Conservation (phyloP, 1,140 invertebrate genomes). For the Portunus trituberculatus region DNA sequence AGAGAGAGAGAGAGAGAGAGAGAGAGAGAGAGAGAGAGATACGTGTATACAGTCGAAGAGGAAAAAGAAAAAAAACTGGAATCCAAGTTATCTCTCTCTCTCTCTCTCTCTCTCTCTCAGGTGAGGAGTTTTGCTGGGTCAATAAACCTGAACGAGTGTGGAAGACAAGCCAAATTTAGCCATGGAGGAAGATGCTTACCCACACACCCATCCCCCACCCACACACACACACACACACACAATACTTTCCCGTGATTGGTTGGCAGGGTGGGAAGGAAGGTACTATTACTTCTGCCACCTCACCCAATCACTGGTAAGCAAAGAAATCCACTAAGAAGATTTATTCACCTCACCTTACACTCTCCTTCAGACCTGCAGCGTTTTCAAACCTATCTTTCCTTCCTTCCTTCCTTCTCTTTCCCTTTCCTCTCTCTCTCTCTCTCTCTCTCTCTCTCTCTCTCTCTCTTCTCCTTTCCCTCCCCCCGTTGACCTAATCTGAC, state of each 20-base stretch:
- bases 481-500: neutral
- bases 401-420: neutral
- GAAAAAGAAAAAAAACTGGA: neutral
- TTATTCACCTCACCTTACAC: no score
- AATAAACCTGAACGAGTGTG: neutral
- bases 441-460: neutral
- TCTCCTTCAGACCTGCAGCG: no score
- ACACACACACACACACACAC: constrained; percentile 49
- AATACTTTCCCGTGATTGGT: neutral
- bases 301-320: no score
- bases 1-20: neutral
- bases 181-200: neutral
- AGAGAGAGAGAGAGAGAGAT: constrained; percentile 13
- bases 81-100: neutral
- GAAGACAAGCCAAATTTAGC: neutral
- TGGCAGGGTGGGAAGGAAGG: no score
- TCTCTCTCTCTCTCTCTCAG: neutral
- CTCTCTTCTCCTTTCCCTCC: neutral
- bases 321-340: no score
- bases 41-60: neutral
- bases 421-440: neutral
- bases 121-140: neutral
- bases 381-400: neutral
- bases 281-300: no score
- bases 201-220: constrained; percentile 13